Conservation (phyloP, 2,888 invertebrate genomes). For the Zaprionus lineosus region DNA sequence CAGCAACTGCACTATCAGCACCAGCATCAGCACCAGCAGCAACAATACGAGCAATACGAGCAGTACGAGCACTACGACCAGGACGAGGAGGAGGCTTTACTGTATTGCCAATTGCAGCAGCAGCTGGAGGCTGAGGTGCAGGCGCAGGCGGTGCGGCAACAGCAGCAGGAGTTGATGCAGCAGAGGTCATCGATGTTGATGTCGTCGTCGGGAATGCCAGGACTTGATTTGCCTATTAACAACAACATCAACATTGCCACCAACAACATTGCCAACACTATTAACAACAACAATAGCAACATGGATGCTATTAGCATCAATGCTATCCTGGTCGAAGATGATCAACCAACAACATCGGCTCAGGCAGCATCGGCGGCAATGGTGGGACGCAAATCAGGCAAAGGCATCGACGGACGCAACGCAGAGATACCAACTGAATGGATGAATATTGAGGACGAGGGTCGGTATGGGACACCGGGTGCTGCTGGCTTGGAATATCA, state of each 20-base stretch:
- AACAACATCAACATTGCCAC: conserved; percentile 28
- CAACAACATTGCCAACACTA: conserved; percentile 25
- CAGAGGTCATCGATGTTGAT: conserved; percentile 81
- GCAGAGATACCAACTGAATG: conserved; percentile 82
- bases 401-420: conserved; percentile 69
- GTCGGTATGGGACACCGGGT: conserved; percentile 86
- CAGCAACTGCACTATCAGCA: conserved; percentile 58
- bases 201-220: conserved; percentile 69
- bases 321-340: conserved; percentile 65
- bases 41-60: conserved; percentile 62
- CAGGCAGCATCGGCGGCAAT: conserved; percentile 55
- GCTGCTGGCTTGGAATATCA: conserved; percentile 84
- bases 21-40: conserved; percentile 55
- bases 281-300: conserved; percentile 35
- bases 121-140: conserved; percentile 56
- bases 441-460: conserved; percentile 84
- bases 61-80: conserved; percentile 51
- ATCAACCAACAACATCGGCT: conserved; percentile 68
- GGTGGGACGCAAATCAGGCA: conserved; percentile 37
- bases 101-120: conserved; percentile 71
- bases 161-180: conserved; percentile 82
- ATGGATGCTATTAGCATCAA: conserved; percentile 70
- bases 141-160: conserved; percentile 69
- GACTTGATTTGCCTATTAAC: conserved; percentile 51
- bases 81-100: conserved; percentile 56